phyloP scores from a whole-genome alignment of 2,797 vertebrate species.

The Enteromius argenteus region DNA sequence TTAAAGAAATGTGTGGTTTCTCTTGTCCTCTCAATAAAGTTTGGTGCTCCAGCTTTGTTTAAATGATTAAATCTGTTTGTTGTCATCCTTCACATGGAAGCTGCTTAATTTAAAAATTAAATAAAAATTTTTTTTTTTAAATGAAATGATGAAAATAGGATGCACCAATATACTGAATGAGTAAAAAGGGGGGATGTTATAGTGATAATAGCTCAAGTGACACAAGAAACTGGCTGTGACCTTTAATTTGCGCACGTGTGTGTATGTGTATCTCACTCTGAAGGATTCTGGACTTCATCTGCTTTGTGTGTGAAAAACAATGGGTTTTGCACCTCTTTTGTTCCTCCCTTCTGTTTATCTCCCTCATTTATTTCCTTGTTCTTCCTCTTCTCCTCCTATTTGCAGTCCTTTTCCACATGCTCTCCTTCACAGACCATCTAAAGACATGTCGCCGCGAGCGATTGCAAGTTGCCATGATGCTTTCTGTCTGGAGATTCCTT shows the following conservation, averaged over 20 bases:
- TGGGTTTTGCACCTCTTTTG: conserved; percentile 63
- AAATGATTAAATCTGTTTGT: not conserved
- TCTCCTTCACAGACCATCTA: conserved; percentile 46
- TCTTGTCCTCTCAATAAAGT: not conserved
- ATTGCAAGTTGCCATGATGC: conserved; percentile 67
- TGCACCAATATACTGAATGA: not conserved
- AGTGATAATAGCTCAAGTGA: conserved; percentile 70
- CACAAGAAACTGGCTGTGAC: conserved; percentile 69
- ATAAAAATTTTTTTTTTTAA: no score
- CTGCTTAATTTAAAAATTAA: not conserved
- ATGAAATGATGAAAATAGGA: not conserved
- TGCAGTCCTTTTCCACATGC: conserved; percentile 2
- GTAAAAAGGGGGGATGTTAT: conserved; percentile 62
- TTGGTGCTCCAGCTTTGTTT: not conserved
- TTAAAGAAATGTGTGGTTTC: not conserved
- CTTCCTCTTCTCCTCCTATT: not conserved
- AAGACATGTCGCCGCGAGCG: conserved; percentile 58
- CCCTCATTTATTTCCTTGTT: conserved; percentile 43
- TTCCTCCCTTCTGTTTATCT: conserved; percentile 30
- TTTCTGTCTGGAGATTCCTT: conserved; percentile 47
- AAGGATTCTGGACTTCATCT: conserved; percentile 75
- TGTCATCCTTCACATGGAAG: not conserved
- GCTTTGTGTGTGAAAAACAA: conserved; percentile 67
- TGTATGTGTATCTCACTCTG: conserved; percentile 59
- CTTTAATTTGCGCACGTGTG: conserved; percentile 63